phyloP scores from a whole-genome alignment of 2,888 invertebrate genomes.

The Spatulosminthurus flaviceps region DNA sequence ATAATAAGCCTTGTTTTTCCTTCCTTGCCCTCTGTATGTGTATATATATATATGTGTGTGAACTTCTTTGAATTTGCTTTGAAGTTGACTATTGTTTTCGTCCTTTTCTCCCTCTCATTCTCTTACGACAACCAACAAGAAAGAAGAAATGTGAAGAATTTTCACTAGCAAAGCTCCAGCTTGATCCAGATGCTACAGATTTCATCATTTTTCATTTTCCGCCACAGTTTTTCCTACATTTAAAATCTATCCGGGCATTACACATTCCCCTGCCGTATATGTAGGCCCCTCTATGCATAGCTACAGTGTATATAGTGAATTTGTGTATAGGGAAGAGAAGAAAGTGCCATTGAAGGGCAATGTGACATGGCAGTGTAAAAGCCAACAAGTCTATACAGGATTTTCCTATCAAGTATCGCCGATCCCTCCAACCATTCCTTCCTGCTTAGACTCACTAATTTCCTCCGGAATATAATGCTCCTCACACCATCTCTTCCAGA shows the following conservation, averaged over 20 bases:
- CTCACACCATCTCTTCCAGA: neutral
- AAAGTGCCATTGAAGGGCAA: conserved; percentile 8
- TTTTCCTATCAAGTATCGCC: neutral
- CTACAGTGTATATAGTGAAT: no score
- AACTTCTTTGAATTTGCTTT: conserved; percentile 19
- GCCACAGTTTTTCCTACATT: conserved; percentile 24
- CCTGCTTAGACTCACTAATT: conserved; percentile 18
- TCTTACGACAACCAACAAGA: neutral
- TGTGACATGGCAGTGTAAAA: neutral
- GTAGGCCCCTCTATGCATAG: no score
- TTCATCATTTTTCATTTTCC: conserved; percentile 45
- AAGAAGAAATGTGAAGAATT: conserved; percentile 41
- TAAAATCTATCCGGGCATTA: neutral
- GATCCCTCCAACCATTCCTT: neutral
- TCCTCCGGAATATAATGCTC: neutral
- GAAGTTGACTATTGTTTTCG: conserved; percentile 33
- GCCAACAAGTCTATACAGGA: conserved; percentile 9
- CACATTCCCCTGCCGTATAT: no score
- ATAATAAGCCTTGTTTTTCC: conserved; percentile 4
- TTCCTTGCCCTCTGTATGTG: no score
- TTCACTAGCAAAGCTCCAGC: conserved; percentile 26
- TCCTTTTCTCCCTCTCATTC: conserved; percentile 31
- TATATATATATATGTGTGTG: no score
- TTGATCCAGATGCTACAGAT: conserved; percentile 24
- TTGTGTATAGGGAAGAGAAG: neutral